Evolutionary conservation across 2,888 invertebrate species (phyloP).

Genomic region (Protodeltote pygarga): DNA sequence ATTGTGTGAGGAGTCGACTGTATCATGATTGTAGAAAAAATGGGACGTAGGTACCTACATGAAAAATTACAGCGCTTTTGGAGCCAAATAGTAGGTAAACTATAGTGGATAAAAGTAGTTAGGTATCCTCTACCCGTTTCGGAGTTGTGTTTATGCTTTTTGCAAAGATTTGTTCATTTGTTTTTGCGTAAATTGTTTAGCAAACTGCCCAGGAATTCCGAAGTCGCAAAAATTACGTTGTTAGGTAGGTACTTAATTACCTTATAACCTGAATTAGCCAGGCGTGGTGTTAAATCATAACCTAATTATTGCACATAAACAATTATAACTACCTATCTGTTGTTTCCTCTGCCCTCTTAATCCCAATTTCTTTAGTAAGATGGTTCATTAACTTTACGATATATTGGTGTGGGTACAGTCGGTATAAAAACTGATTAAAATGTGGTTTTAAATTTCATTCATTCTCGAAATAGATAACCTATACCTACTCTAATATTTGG

Average conservation of each 20-base stretch:
- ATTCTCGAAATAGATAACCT: neutral
- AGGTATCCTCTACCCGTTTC: no score
- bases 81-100: no score
- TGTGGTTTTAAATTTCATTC: neutral
- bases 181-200: no score
- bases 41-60: neutral
- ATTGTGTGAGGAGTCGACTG: constrained; percentile 38
- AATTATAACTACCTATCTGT: no score
- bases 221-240: constrained; percentile 26
- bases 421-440: constrained; percentile 14
- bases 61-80: no score
- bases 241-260: constrained; percentile 30
- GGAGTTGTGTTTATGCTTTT: no score
- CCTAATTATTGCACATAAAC: constrained; percentile 55
- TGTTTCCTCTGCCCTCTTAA: constrained; percentile 74
- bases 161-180: no score
- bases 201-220: constrained; percentile 3
- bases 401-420: constrained; percentile 55
- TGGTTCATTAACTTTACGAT: constrained; percentile 63
- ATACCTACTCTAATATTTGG: no score
- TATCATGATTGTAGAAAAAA: no score
- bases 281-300: constrained; percentile 55
- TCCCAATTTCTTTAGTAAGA: constrained; percentile 68
- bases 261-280: constrained; percentile 20
- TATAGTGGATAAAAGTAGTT: no score